Evolutionary conservation across 1,140 invertebrate species (phyloP), one percentile per base, ranked within the genome.

Genomic region (Drosophila sp.): DNA sequence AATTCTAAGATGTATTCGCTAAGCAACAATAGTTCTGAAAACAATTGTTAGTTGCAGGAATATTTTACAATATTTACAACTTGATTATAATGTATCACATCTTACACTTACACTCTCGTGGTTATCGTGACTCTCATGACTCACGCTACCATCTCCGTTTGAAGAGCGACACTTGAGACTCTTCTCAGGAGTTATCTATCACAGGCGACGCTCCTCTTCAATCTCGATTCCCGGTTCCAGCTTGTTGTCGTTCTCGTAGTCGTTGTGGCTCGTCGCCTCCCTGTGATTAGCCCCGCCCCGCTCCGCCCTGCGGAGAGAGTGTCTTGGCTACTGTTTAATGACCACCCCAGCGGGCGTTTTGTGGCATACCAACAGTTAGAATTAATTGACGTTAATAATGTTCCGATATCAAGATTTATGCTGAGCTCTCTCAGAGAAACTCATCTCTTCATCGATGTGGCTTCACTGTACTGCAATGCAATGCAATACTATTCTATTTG

Each of bases 331-430:
- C 54, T 72, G 58, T 80, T 67, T 87, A 87, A 87, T 86, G 78
- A 58, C 65, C 71, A 69, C 56, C 71, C 48, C 64, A 70, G 65
- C 43, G 64, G 64, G 64, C 36, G 46, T 32, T 48, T 45, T 80
- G 34, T 80, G 69, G 69, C 63, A 66, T 66, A 72, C 54, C 71
- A 74, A 89, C 82, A 87, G 82, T 86, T 86, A 72, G 75, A 89
- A 86, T 86, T 86, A 86, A 86, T 82, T 86, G 82, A 86, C 82
- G 83, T 86, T 89, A 86, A 86, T 86, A 86, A 86, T 86, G 82
- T 82, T 76, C 59, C 83, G 67, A 86, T 86, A 86, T 89, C 83
- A 59, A 89, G 82, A 86, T 82, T 75, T 64, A 64, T 48, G 59
- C 57, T 27, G 9, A 13, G 34, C n/a, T n/a, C n/a, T n/a, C n/a